phyloP scores from a whole-genome alignment of 2,888 invertebrate species.

The Ceriagrion tenellum region DNA sequence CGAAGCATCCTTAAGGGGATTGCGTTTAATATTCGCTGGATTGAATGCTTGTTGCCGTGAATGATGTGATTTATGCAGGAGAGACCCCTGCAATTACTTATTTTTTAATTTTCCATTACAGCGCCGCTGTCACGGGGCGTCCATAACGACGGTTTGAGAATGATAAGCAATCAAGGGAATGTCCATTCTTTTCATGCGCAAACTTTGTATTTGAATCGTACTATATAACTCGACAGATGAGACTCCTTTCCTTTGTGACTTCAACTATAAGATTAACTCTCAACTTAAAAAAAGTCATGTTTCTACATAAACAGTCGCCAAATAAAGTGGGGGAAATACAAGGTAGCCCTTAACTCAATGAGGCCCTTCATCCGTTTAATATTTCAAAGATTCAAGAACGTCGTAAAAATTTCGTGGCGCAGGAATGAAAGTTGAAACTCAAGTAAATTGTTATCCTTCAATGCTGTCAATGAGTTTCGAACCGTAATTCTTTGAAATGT shows the following conservation, averaged over 20 bases:
- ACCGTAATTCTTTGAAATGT: too few species aligned
- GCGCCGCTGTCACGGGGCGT: background rate
- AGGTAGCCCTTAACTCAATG: too few species aligned
- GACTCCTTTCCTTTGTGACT: background rate
- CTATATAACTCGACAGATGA: background rate
- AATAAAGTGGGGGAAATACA: too few species aligned
- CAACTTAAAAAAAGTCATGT: too few species aligned
- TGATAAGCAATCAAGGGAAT: background rate
- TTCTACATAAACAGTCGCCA: too few species aligned
- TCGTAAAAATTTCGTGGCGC: too few species aligned
- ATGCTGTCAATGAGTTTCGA: too few species aligned
- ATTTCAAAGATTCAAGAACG: too few species aligned
- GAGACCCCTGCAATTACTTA: background rate
- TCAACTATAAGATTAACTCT: too few species aligned
- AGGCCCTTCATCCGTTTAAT: too few species aligned
- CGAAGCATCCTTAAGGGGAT: conserved; percentile 30
- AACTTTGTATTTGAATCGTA: background rate
- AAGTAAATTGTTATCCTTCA: too few species aligned
- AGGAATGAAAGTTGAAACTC: too few species aligned
- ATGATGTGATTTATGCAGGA: conserved; percentile 3
- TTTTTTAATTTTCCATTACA: background rate
- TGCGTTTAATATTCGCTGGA: conserved; percentile 30
- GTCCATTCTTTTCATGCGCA: background rate
- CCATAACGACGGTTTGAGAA: background rate
- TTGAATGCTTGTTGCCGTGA: conserved; percentile 33